Base-by-base conservation (phyloP, 2,888 invertebrate genomes). In the Eupithecia abbreviata region DNA sequence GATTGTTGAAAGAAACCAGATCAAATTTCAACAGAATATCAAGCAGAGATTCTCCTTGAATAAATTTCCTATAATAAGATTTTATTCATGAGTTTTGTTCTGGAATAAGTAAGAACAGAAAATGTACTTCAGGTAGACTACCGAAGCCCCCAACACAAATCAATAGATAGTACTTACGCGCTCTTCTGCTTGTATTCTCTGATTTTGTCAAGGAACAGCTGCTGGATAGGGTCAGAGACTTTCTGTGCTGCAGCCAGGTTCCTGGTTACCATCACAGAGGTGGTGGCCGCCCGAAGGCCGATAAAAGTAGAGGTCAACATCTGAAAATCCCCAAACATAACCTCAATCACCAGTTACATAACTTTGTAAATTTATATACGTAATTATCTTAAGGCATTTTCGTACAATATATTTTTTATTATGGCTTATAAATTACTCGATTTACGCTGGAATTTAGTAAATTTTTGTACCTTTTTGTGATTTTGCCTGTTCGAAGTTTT, bases 141-240 rank as follows among this genome's bases (percentile, higher is more conserved):
- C 10, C 42, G 42, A 42, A 66, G 15, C 4, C 7, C 66, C 15
- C 41, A 15, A 6, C 6, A 42, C 42, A 78, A 83, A 79, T 82
- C 79, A 78, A 76, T 70, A 77, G 42, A 66, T 42, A 45, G 77
- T 84, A 96, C 97, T 95, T 96, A 98, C 98, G 96, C 92, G 96
- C 97, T 97, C 91, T 98, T 98, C 85, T 97, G 95, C 89, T 96
- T 97, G 95, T 98, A 99, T 93, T 99, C 98, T 81, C 97, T 96
- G 83, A 99, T 96, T 96, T 99, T 99, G 83, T 99, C 98, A 62
- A 99, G 90, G 91, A 99, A 99, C 72, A 99, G 93, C 91, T 99
- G 97, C 91, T 99, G 99, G 87, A 99, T 98, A 5, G 99, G 99
- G 90, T 99, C 99, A 3, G 96, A 92, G 3, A 96, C 97, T 90